Evolutionary conservation across 2,113 vertebrate genomes (phyloP).

Genomic region (Brienomyrus longianalis): DNA sequence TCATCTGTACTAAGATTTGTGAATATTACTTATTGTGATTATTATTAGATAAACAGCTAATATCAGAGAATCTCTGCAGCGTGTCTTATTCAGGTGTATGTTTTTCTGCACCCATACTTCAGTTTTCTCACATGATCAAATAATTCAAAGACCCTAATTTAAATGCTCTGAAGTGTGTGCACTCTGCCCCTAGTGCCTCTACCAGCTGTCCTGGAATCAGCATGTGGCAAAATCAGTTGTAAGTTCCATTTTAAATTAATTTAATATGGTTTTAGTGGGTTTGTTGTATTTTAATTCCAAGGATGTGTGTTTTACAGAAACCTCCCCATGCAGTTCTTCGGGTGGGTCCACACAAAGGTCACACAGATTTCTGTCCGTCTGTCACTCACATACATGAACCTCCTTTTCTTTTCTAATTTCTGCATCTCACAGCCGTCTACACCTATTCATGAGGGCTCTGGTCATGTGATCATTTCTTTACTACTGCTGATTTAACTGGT

Average conservation of each 20-base stretch:
- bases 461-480: neutral
- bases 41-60: no score
- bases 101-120: neutral
- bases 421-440: neutral
- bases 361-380: neutral
- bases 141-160: neutral
- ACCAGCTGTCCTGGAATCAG: neutral
- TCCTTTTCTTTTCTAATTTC: neutral
- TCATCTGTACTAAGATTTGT: no score
- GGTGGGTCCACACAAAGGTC: conserved; percentile 27
- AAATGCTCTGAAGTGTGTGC: neutral
- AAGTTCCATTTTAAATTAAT: neutral
- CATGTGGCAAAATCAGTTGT: neutral
- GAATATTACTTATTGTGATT: no score
- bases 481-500: neutral
- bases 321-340: neutral
- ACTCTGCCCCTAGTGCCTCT: neutral
- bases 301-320: conserved; percentile 18
- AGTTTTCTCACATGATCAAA: neutral
- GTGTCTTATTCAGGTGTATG: neutral
- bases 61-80: neutral
- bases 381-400: neutral
- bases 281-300: neutral
- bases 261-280: neutral
- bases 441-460: neutral